Percentiles rank a stretch among this genome's conserved stretches.
phyloP scores from a whole-genome alignment of 2,888 invertebrate species.

The Cryptocheilus praepositus region DNA sequence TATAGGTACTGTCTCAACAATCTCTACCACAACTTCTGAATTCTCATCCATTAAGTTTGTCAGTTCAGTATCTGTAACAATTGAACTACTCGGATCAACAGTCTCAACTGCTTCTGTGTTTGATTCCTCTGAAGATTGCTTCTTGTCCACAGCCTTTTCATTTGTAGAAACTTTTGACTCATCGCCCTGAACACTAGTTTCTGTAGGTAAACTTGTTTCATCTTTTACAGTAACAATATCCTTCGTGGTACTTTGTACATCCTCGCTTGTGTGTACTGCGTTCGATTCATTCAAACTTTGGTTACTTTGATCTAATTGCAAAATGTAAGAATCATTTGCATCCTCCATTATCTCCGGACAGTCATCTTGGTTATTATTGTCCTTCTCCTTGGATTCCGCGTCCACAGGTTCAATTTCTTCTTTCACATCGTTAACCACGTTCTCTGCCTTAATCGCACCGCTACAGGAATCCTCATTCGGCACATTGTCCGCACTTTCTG shows the following conservation, averaged over 20 bases:
- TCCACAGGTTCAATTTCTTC: background rate
- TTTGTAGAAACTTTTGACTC: conserved; percentile 27
- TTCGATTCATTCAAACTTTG: background rate
- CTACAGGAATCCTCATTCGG: background rate
- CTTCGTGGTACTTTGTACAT: conserved; percentile 12
- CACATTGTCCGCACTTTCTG: background rate
- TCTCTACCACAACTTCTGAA: conserved; percentile 43
- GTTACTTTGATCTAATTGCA: too few relatives aligned
- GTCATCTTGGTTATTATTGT: conserved; percentile 8
- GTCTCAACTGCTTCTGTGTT: conserved; percentile 10
- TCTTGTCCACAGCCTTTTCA: conserved; percentile 27
- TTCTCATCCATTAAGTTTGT: conserved; percentile 37
- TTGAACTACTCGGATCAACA: conserved; percentile 15
- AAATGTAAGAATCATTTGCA: background rate
- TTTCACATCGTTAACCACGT: background rate
- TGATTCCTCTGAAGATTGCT: conserved; percentile 20
- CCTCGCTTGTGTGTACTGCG: background rate
- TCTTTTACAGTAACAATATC: conserved; percentile 17
- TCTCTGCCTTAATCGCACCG: background rate
- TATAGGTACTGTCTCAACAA: conserved; percentile 37
- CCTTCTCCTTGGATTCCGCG: background rate
- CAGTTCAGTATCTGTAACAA: conserved; percentile 36
- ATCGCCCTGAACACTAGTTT: conserved; percentile 26
- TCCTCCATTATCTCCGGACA: too few relatives aligned
- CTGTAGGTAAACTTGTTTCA: conserved; percentile 17